phyloP scores from a whole-genome alignment of 2,113 vertebrate species.

The Nycticorax nycticorax region DNA sequence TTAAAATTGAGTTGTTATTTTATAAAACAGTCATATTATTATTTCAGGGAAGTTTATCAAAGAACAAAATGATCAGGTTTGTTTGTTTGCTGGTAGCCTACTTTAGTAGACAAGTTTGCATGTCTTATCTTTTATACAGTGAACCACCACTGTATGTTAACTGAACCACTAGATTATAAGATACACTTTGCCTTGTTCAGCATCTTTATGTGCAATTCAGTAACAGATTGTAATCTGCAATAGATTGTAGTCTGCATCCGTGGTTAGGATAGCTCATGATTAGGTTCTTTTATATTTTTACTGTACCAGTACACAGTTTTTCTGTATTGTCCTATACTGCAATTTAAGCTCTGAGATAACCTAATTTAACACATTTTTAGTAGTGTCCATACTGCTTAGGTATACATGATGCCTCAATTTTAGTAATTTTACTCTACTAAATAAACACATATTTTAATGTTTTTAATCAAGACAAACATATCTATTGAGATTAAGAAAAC shows the following conservation, averaged over 20 bases:
- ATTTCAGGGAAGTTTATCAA: neutral
- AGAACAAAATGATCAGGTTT: neutral
- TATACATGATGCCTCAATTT: neutral
- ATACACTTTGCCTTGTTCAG: neutral
- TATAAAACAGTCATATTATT: neutral
- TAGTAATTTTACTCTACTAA: neutral
- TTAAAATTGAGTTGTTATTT: neutral
- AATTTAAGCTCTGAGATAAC: neutral
- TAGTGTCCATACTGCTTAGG: neutral
- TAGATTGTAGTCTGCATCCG: neutral
- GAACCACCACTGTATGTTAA: neutral
- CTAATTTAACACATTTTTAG: neutral
- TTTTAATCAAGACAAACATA: neutral
- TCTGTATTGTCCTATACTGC: neutral
- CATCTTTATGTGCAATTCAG: neutral
- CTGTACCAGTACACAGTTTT: neutral
- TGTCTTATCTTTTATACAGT: neutral
- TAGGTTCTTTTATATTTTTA: neutral
- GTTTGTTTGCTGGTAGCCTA: neutral
- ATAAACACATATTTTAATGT: neutral
- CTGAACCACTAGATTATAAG: neutral
- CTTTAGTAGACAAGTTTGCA: neutral
- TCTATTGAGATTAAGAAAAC: neutral
- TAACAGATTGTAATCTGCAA: neutral
- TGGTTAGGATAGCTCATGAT: neutral